Evolutionary conservation across 2,888 invertebrate genomes (phyloP).

Genomic region (Craniophora ligustri): DNA sequence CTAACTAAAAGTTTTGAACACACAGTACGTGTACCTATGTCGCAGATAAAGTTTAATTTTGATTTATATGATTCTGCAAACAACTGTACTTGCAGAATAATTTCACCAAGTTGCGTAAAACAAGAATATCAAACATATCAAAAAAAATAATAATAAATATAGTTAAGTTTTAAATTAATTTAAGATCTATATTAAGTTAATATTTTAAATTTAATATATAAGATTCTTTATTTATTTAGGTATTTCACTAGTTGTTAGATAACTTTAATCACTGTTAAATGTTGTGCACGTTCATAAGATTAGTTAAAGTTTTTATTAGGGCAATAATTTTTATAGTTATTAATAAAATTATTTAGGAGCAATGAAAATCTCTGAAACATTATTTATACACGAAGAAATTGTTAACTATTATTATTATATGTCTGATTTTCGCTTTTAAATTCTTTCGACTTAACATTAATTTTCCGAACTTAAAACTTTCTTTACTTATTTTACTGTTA

Average conservation of each 20-base stretch:
- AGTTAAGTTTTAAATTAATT: conserved; percentile 60
- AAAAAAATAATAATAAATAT: conserved; percentile 65
- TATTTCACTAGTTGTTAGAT: conserved; percentile 77
- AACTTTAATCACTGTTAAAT: conserved; percentile 88
- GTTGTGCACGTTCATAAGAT: conserved; percentile 85
- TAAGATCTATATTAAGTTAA: conserved; percentile 73
- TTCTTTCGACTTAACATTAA: conserved; percentile 30
- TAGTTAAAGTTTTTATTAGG: conserved; percentile 79
- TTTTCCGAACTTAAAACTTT: conserved; percentile 20
- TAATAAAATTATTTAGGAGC: conserved; percentile 53
- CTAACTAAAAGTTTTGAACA: neutral
- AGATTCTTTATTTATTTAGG: conserved; percentile 78
- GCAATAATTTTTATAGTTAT: conserved; percentile 81
- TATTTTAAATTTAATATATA: conserved; percentile 61
- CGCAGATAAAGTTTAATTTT: neutral
- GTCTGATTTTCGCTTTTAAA: conserved; percentile 26
- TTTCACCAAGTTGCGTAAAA: conserved; percentile 68
- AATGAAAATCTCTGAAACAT: conserved; percentile 32
- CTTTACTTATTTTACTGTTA: conserved; percentile 39
- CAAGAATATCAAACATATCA: conserved; percentile 88
- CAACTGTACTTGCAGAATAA: conserved; percentile 34
- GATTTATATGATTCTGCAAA: neutral
- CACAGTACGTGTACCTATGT: too few species aligned
- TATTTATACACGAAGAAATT: conserved; percentile 44
- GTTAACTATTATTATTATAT: conserved; percentile 41